These are phyloP conservation scores for Ispidina lecontei DNA, from an alignment of 2,797 vertebrate genomes.

Conservation along the genomic window DNA sequence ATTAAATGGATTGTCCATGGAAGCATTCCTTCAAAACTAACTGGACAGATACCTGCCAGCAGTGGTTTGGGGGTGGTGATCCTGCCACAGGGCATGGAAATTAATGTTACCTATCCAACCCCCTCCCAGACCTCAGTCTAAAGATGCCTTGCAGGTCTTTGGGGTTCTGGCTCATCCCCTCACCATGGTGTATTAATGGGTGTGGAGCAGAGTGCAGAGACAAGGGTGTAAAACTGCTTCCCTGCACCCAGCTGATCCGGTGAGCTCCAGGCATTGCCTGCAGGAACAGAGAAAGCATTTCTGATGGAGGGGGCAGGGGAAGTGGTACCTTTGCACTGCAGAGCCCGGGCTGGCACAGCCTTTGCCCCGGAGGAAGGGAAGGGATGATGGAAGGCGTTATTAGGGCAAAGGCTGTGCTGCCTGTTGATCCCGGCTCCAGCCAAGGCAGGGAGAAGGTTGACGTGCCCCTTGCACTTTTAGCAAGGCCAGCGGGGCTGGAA, in stretches of 20 bases:
- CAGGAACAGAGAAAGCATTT: neutral
- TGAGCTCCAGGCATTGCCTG: neutral
- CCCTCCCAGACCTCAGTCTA: neutral
- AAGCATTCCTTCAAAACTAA: neutral
- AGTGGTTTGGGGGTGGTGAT: neutral
- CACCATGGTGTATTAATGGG: fast-evolving
- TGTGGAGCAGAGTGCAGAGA: neutral
- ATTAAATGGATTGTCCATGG: neutral
- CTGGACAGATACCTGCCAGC: neutral
- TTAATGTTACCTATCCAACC: neutral
- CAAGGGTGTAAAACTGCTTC: neutral
- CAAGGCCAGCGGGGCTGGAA: neutral
- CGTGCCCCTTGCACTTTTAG: neutral
- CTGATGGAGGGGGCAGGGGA: neutral
- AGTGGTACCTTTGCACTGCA: neutral
- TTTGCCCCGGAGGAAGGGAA: neutral
- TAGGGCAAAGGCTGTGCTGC: neutral
- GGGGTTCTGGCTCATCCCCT: neutral
- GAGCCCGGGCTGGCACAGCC: neutral
- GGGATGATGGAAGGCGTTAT: neutral
- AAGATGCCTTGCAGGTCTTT: neutral
- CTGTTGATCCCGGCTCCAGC: neutral
- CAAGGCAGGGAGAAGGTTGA: neutral
- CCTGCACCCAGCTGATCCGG: neutral
- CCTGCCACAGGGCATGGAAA: neutral